Percentiles rank a stretch among this genome's conserved stretches.
These are phyloP conservation scores for Takifugu ocellatus DNA, from an alignment of 2,797 vertebrate genomes.

Conservation along the genomic window DNA sequence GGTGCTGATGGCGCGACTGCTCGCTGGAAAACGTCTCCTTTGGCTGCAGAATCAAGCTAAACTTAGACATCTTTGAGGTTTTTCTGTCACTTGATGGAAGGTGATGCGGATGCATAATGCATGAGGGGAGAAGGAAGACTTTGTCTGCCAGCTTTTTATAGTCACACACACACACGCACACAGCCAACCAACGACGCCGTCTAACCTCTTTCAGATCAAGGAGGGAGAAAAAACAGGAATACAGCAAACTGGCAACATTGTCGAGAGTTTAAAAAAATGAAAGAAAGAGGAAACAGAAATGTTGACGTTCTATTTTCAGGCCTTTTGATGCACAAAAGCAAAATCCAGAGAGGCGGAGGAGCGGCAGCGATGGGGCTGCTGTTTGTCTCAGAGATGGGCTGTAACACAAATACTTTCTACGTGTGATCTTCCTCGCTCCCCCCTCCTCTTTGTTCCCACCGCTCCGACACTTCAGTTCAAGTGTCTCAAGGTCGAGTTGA, in stretches of 20 bases:
- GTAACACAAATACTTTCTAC: slow-evolving; percentile 62
- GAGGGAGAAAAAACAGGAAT: slow-evolving; percentile 71
- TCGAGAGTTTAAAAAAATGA: slow-evolving; percentile 54
- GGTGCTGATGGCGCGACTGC: slow-evolving; percentile 70
- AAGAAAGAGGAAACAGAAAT: slow-evolving; percentile 58
- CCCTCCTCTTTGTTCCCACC: slow-evolving; percentile 48
- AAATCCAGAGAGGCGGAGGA: slow-evolving; percentile 7
- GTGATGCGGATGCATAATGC: slow-evolving; percentile 94
- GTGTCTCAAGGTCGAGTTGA: slow-evolving; percentile 53
- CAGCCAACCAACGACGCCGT: slow-evolving; percentile 56
- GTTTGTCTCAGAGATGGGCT: slow-evolving; percentile 65
- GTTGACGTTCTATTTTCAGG: slow-evolving; percentile 76
- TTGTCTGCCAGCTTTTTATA: slow-evolving; percentile 95
- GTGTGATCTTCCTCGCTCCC: slow-evolving; percentile 61
- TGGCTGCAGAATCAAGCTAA: slow-evolving; percentile 75
- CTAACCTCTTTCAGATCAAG: slow-evolving; percentile 78
- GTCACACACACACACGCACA: slow-evolving; percentile 44
- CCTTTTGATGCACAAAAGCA: slow-evolving; percentile 61
- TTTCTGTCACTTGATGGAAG: slow-evolving; percentile 86
- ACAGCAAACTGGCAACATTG: slow-evolving; percentile 73
- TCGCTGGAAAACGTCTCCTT: slow-evolving; percentile 55
- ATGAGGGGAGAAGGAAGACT: slow-evolving; percentile 93
- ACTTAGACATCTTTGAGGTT: slow-evolving; percentile 94
- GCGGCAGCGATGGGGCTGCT: slow-evolving; percentile 20
- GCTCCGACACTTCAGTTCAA: slow-evolving; percentile 43